phyloP scores from a whole-genome alignment of 92 coral and sea anemone species.

The Porites cylindrica region DNA sequence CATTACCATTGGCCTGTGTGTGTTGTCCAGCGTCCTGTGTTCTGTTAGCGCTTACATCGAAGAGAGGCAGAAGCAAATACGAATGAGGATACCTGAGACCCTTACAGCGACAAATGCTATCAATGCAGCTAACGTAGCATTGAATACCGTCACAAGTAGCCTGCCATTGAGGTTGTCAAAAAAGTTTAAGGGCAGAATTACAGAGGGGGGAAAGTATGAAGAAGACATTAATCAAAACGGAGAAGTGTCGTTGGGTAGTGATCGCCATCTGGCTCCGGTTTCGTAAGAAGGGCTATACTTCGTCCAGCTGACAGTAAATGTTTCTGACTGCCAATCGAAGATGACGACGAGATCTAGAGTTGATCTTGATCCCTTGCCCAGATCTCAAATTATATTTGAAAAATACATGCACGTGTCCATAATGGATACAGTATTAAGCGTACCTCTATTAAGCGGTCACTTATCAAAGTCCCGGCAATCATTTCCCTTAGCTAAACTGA shows the following conservation, averaged over 20 bases:
- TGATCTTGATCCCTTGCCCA: too few relatives aligned
- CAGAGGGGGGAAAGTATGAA: too few relatives aligned
- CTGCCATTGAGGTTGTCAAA: conserved; percentile 15
- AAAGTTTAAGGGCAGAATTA: neutral
- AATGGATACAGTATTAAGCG: too few relatives aligned
- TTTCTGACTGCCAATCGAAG: neutral
- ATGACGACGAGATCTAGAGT: neutral
- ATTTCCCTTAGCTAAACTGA: too few relatives aligned
- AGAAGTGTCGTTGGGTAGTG: neutral
- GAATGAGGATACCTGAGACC: conserved; percentile 45
- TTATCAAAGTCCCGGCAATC: too few relatives aligned
- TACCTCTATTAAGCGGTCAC: too few relatives aligned
- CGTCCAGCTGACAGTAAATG: neutral
- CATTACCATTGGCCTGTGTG: conserved; percentile 89
- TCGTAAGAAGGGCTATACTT: neutral
- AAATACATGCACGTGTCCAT: too few relatives aligned
- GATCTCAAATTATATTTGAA: too few relatives aligned
- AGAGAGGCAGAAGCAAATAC: conserved; percentile 87
- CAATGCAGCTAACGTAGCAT: conserved; percentile 33
- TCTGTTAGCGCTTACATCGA: conserved; percentile 92
- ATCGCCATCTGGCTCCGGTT: neutral
- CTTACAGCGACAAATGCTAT: conserved; percentile 27
- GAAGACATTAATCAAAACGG: conserved; percentile 1
- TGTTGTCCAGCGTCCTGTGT: conserved; percentile 94
- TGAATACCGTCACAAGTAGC: conserved; percentile 36